Base-by-base conservation (phyloP, 2,888 invertebrate species). In the Microctonus aethiopoides region DNA sequence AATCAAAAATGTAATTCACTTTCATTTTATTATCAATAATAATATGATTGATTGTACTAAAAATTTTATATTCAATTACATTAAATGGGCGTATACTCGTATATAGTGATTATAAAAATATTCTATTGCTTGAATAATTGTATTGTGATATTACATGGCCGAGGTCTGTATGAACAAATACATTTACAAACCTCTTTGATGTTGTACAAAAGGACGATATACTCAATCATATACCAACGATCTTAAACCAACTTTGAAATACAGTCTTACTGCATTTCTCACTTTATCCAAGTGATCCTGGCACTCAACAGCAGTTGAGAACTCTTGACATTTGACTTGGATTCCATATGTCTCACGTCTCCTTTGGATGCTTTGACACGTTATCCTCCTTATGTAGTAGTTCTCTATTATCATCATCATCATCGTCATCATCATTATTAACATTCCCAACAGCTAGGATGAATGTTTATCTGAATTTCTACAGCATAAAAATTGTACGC, bases 61-160 rank as follows among this genome's bases (percentile, higher is more conserved):
- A 54, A 54, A 54, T 54, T 54, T 54, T 54, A 54, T 54, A 26
- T 54, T n/a, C 54, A 54, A 54, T 54, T 54, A 54, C 26, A 24
- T 54, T 54, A 54, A 54, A 54, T 54, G 26, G 26, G 54, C 54
- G 54, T 54, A 54, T 54, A 54, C 26, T 54, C 22, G 24, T 24
- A 24, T 26, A 54, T 26, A 26, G 22, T 26, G 54, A 24, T 54
- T 54, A n/a, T 11, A 24, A 22, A 54, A 24, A 54, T 24, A 24
- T 26, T 54, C 54, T 26, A 24, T 22, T 54, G 26, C 26, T 54
- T 54, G 26, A 24, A 26, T 54, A 54, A 54, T 54, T 11, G 13
- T 7, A n/a, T 24, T 54, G 9, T 13, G 54, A 54, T 46, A 46
- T 46, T 16, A 46, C 5, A 46, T 46, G 16, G 46, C 46, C 16